phyloP scores from a whole-genome alignment of 1,140 invertebrate genomes.

The Protaetia brevitarsis region DNA sequence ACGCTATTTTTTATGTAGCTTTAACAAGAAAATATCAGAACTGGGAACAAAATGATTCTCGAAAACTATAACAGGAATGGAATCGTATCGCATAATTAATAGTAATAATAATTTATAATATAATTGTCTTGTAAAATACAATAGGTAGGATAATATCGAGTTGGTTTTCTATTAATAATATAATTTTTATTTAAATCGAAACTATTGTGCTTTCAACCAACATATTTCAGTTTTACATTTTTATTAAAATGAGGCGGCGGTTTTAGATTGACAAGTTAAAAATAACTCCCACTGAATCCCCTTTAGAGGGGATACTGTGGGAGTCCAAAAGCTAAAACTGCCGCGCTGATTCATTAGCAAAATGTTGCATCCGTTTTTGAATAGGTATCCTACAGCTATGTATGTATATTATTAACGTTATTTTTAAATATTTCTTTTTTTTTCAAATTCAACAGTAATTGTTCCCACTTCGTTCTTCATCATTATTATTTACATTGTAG shows the following conservation, averaged over 20 bases:
- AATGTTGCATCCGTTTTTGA: no score
- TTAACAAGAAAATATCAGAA: constrained; percentile 19
- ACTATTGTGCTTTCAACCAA: constrained; percentile 14
- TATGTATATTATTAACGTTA: constrained; percentile 12
- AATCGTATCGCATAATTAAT: not conserved
- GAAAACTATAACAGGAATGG: not conserved
- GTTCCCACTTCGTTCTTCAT: constrained; percentile 10
- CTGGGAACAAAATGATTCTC: constrained; percentile 14
- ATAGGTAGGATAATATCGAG: constrained; percentile 1
- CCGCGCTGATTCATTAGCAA: no score
- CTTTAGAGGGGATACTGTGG: no score
- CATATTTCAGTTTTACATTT: no score
- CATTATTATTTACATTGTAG: constrained; percentile 11
- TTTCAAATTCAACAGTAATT: constrained; percentile 17
- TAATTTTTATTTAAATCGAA: not conserved
- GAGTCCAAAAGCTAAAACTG: no score
- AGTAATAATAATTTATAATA: not conserved
- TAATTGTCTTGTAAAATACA: not conserved
- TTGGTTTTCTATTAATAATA: constrained; percentile 9
- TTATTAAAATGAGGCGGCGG: no score
- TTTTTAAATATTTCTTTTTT: constrained; percentile 16
- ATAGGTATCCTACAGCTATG: not conserved
- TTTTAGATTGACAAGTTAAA: no score
- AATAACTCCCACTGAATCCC: no score
- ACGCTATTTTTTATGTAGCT: constrained; percentile 3